Conservation (phyloP, 2,113 vertebrate genomes). For the Malurus cyaneus region DNA sequence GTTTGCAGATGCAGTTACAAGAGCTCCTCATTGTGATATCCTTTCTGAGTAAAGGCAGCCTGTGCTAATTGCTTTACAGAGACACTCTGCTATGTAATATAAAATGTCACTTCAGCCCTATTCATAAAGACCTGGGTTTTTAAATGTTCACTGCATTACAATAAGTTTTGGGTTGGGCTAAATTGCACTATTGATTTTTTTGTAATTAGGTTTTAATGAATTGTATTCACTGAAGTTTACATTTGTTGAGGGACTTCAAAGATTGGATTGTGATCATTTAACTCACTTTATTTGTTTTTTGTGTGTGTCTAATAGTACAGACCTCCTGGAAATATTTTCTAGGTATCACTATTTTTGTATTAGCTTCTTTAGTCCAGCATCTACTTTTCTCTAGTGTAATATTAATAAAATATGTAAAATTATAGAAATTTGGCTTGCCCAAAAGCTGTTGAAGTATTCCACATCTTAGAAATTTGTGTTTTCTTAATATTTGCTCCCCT, state of each 20-base stretch:
- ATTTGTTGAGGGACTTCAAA: conserved; percentile 7
- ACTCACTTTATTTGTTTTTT: not conserved
- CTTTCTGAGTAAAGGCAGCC: not conserved
- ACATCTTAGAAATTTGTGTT: not conserved
- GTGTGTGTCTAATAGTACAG: not conserved
- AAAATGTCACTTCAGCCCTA: not conserved
- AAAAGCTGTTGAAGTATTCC: not conserved
- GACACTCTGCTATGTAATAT: not conserved
- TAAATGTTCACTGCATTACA: conserved; percentile 29
- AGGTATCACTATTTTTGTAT: not conserved
- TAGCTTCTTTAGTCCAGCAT: not conserved
- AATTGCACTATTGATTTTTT: conserved; percentile 68
- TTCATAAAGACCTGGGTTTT: conserved; percentile 32
- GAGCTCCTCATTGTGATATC: not conserved
- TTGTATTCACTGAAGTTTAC: conserved; percentile 27
- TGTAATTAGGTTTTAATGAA: conserved; percentile 70
- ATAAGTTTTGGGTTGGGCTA: conserved; percentile 37
- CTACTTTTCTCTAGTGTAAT: not conserved
- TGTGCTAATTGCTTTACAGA: conserved; percentile 37
- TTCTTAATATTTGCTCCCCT: not conserved
- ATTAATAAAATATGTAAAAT: not conserved
- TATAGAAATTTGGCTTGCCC: not conserved
- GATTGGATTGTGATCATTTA: not conserved
- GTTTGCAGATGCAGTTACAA: not conserved
- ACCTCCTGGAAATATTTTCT: not conserved